Evolutionary conservation across 2,888 invertebrate genomes (phyloP).

Genomic region (Meta bourneti): DNA sequence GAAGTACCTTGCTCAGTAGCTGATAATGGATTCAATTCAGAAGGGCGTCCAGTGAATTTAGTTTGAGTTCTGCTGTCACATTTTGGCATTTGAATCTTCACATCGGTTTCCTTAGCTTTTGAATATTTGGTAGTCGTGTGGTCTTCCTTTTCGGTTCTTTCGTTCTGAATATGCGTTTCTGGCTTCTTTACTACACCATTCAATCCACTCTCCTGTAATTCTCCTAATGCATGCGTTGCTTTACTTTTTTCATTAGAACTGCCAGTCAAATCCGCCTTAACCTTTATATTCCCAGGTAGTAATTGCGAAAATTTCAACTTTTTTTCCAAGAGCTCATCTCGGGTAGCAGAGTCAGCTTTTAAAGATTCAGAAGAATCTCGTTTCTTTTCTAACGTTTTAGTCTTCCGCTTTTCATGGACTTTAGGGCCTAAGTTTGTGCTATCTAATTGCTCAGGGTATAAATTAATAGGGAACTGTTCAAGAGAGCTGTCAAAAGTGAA

Average conservation of each 20-base stretch:
- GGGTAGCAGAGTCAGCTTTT: not conserved
- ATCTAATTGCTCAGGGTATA: not conserved
- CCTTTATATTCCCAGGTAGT: not conserved
- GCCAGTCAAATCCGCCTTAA: not conserved
- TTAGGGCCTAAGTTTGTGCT: not conserved
- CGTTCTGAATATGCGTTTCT: too few species aligned
- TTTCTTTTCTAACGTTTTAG: not conserved
- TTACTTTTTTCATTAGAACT: not conserved
- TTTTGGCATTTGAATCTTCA: not conserved
- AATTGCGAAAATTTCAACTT: not conserved
- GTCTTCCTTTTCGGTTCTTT: not conserved
- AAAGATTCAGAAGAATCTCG: not conserved
- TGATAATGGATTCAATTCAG: too few species aligned
- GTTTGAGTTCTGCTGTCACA: not conserved
- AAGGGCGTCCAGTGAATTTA: not conserved
- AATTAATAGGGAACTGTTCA: not conserved
- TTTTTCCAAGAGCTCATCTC: not conserved
- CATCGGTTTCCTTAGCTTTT: not conserved
- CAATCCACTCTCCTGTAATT: not conserved
- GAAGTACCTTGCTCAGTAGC: not conserved
- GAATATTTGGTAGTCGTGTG: not conserved
- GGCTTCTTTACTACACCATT: too few species aligned
- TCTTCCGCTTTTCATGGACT: not conserved
- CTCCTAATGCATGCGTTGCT: too few species aligned
- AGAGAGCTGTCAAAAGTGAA: slow-evolving; percentile 10